Percentiles rank a stretch among this genome's conserved stretches.
phyloP scores from a whole-genome alignment of 2,888 invertebrate genomes.

The Magallana nippona region DNA sequence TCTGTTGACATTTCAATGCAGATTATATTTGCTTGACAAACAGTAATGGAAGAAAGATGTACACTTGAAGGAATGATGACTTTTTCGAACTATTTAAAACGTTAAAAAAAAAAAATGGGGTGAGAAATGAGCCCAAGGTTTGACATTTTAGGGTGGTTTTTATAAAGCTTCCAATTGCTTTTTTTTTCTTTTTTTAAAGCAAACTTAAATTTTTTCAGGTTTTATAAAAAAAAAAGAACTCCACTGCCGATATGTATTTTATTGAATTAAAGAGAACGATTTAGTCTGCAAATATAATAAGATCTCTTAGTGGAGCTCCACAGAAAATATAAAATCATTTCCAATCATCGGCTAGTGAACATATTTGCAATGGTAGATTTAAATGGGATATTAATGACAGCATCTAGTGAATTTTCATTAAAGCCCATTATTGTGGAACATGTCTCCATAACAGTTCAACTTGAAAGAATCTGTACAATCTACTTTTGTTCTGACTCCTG shows the following conservation, averaged over 20 bases:
- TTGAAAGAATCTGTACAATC: background rate
- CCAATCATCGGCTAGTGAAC: background rate
- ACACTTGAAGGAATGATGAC: background rate
- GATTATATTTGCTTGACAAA: background rate
- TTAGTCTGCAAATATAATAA: background rate
- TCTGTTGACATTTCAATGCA: slow-evolving; percentile 17
- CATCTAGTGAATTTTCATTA: background rate
- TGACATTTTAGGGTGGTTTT: background rate
- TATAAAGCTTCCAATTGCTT: background rate
- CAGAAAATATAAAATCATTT: background rate
- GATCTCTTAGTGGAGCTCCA: background rate
- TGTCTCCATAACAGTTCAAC: background rate
- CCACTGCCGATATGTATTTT: background rate
- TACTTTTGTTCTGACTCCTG: background rate
- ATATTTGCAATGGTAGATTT: background rate
- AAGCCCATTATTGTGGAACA: background rate
- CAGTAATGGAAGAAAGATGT: background rate
- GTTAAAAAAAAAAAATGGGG: background rate
- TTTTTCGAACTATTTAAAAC: background rate
- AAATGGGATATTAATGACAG: background rate
- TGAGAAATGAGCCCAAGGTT: background rate
- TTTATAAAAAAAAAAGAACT: background rate
- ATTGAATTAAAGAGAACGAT: background rate
- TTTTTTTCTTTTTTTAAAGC: background rate
- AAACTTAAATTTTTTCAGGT: background rate